These are phyloP conservation scores for Cryptomyrus ogoouensis DNA, from an alignment of 2,113 vertebrate species.

Conservation along the genomic window DNA sequence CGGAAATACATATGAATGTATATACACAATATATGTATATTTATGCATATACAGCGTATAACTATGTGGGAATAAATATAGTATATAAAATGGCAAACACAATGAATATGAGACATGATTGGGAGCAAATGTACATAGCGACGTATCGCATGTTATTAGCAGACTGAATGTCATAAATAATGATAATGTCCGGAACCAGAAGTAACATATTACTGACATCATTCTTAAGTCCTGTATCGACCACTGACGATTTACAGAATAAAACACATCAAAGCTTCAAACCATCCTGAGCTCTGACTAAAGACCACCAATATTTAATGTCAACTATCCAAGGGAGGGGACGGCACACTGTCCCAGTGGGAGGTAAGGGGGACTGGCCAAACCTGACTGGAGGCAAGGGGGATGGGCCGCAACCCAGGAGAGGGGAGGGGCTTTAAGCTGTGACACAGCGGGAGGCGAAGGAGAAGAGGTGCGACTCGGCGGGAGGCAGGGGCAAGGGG, in stretches of 20 bases:
- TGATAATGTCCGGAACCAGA: background rate
- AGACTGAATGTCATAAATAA: background rate
- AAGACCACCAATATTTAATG: background rate
- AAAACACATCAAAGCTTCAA: background rate
- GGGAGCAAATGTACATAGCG: conserved; percentile 34
- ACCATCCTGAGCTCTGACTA: background rate
- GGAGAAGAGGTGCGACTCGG: background rate
- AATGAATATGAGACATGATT: conserved; percentile 38
- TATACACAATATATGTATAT: conserved; percentile 11
- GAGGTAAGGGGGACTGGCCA: background rate
- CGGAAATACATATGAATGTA: background rate
- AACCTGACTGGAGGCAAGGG: background rate
- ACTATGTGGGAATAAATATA: conserved; percentile 28
- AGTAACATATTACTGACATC: background rate
- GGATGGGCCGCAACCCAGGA: background rate
- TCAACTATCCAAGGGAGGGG: background rate
- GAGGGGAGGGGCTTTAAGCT: background rate
- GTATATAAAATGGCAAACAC: conserved; percentile 34
- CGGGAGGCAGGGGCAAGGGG: background rate
- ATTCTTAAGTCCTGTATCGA: background rate
- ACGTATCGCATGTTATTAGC: background rate
- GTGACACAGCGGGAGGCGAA: background rate
- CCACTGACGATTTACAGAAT: background rate
- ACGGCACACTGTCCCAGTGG: background rate
- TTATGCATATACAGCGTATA: conserved; percentile 11